A percentile compares a stretch with the other conserved stretches of the same genome.
Evolutionary conservation across 2,113 vertebrate genomes (phyloP).

Genomic region (Empidonax alnorum): DNA sequence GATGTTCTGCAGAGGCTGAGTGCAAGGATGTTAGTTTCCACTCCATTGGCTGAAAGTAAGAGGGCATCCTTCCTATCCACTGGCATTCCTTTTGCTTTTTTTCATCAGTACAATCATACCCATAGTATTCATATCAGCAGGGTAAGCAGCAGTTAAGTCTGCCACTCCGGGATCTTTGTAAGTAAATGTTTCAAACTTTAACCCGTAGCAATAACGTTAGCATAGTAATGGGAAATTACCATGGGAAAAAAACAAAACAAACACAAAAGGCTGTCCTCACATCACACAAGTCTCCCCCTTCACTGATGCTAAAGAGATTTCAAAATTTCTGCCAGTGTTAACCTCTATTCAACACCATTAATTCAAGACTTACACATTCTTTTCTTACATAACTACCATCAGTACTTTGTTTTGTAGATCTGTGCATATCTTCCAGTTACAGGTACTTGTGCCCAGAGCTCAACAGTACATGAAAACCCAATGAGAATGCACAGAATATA

Average conservation of each 20-base stretch:
- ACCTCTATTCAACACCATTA: not conserved
- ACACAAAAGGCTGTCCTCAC: not conserved
- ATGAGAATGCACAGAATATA: not conserved
- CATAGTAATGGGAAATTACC: not conserved
- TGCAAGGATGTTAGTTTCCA: conserved; percentile 66
- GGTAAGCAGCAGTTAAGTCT: not conserved
- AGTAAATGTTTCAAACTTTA: conserved; percentile 84
- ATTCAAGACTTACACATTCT: not conserved
- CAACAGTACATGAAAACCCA: not conserved
- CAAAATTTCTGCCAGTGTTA: not conserved
- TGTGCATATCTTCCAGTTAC: not conserved
- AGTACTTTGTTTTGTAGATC: not conserved
- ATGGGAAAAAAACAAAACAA: not conserved
- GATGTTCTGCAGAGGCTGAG: conserved; percentile 48
- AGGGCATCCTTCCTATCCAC: not conserved
- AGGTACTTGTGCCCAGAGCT: not conserved
- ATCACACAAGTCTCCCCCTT: not conserved
- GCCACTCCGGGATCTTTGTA: conserved; percentile 81
- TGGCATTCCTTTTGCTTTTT: not conserved
- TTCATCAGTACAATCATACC: not conserved
- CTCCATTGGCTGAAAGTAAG: conserved; percentile 69
- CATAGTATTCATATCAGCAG: not conserved
- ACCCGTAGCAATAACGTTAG: conserved; percentile 60
- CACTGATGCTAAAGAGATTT: not conserved
- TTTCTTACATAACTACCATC: not conserved